Percentiles rank a stretch among this genome's conserved stretches.
phyloP scores from a whole-genome alignment of 2,797 vertebrate genomes.

The Artibeus lituratus region DNA sequence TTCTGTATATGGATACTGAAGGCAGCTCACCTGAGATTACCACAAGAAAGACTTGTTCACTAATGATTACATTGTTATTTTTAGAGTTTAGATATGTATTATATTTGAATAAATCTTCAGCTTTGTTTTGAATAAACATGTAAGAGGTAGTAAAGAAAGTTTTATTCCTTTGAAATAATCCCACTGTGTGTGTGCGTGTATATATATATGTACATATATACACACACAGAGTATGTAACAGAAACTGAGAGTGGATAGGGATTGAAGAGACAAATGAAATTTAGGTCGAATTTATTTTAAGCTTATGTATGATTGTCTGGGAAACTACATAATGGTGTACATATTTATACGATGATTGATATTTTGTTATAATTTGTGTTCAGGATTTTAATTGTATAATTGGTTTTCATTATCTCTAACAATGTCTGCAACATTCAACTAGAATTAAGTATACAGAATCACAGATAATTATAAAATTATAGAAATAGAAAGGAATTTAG shows the following conservation, averaged over 20 bases:
- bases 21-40: neutral
- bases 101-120: neutral
- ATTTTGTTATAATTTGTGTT: neutral
- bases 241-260: neutral
- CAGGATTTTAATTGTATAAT: neutral
- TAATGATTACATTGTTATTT: neutral
- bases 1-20: neutral
- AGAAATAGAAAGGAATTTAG: neutral
- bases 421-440: neutral
- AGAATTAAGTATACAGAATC: neutral
- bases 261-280: neutral
- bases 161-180: neutral
- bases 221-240: neutral
- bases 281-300: neutral
- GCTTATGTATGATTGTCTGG: neutral
- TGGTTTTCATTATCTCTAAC: neutral
- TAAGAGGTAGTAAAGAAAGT: neutral
- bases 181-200: neutral
- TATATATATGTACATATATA: neutral
- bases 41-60: neutral
- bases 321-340: neutral
- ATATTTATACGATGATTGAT: neutral
- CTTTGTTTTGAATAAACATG: neutral
- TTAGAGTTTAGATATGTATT: neutral
- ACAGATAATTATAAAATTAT: neutral